Conservation (phyloP, 2,113 vertebrate genomes). For the Tetrax tetrax region DNA sequence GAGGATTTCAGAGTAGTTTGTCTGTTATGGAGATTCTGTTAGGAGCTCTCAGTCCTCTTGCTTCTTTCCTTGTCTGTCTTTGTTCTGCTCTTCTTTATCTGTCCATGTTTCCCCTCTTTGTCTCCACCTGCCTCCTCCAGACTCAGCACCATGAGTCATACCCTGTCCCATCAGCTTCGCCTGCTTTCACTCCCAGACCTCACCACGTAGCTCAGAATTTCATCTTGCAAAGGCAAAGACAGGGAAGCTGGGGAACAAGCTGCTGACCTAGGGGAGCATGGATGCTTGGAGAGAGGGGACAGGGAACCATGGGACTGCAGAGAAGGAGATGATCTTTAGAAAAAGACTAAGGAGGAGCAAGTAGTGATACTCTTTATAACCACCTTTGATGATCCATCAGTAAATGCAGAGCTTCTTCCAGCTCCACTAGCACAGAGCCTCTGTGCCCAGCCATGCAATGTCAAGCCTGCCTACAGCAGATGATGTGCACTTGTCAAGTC, state of each 20-base stretch:
- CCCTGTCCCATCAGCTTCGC: background rate
- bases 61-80: background rate
- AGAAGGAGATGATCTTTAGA: background rate
- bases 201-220: background rate
- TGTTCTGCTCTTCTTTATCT: background rate
- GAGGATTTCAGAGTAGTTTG: background rate
- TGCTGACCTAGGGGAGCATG: background rate
- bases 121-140: background rate
- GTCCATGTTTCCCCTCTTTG: background rate
- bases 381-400: background rate
- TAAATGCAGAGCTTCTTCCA: background rate
- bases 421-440: background rate
- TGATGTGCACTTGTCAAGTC: background rate
- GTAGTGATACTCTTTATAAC: background rate
- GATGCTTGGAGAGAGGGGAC: background rate
- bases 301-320: background rate
- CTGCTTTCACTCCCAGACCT: background rate
- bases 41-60: background rate
- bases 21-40: background rate
- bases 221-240: background rate
- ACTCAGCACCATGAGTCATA: background rate
- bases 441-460: background rate
- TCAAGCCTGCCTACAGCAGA: background rate
- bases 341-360: background rate
- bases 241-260: background rate